Conservation (phyloP, 2,797 vertebrate species). For the Dendrocincla fuliginosa region DNA sequence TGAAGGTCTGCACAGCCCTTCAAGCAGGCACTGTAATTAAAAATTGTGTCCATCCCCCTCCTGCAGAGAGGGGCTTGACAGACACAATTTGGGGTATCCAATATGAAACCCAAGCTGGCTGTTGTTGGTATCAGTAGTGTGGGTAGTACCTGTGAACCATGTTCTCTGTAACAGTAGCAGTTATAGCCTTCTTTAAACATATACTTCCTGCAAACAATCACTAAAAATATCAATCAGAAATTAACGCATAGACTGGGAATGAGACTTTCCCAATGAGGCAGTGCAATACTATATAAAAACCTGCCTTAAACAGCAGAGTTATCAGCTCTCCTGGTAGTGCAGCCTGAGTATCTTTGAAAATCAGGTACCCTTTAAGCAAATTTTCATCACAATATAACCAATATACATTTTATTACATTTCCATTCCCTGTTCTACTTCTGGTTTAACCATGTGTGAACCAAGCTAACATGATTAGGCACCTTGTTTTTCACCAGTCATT, state of each 20-base stretch:
- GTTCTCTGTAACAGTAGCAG: constrained; percentile 24
- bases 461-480: constrained; percentile 70
- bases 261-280: background rate
- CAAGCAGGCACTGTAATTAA: background rate
- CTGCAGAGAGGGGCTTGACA: constrained; percentile 35
- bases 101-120: constrained; percentile 29
- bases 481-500: constrained; percentile 64
- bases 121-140: constrained; percentile 4
- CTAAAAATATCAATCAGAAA: constrained; percentile 24
- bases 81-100: constrained; percentile 50
- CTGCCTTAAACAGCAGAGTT: background rate
- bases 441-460: constrained; percentile 71
- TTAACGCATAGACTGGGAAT: background rate
- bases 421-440: constrained; percentile 43
- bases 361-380: background rate
- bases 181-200: constrained; percentile 51
- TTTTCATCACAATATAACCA: constrained; percentile 27
- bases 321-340: background rate
- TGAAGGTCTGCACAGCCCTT: constrained; percentile 7
- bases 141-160: constrained; percentile 56
- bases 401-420: constrained; percentile 20
- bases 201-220: constrained; percentile 31
- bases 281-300: background rate
- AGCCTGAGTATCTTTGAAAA: constrained; percentile 15
- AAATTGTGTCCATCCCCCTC: background rate